Evolutionary conservation across 2,888 invertebrate genomes (phyloP).

Genomic region (Crossocerus cetratus): DNA sequence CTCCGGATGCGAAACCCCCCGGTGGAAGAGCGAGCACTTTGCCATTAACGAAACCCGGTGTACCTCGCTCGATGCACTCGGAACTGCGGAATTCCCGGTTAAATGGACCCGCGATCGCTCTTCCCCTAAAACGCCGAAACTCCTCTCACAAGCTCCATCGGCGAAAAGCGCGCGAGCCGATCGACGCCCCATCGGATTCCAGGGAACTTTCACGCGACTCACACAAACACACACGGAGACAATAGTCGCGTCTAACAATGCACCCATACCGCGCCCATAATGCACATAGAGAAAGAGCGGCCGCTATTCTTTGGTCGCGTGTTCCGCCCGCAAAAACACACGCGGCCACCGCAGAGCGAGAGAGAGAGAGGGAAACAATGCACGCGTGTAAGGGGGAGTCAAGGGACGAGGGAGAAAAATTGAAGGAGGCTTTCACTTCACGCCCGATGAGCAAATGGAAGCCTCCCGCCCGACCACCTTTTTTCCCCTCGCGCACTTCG

Average conservation of each 20-base stretch:
- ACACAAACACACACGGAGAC: neutral
- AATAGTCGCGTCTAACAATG: slow-evolving; percentile 9
- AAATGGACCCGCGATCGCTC: too few relatives aligned
- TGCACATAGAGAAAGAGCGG: neutral
- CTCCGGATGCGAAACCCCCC: too few relatives aligned
- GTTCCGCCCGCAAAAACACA: slow-evolving; percentile 17
- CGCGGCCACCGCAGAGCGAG: neutral
- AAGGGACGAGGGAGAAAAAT: slow-evolving; percentile 16
- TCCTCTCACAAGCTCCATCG: slow-evolving; percentile 1
- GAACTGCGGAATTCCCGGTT: neutral
- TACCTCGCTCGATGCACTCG: neutral
- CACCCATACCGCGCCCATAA: slow-evolving; percentile 11
- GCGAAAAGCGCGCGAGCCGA: slow-evolving; percentile 6
- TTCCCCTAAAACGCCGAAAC: too few relatives aligned
- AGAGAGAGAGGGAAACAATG: too few relatives aligned
- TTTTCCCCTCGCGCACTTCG: slow-evolving; percentile 25
- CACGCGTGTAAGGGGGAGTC: too few relatives aligned
- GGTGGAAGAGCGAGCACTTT: too few relatives aligned
- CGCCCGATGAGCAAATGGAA: slow-evolving; percentile 37
- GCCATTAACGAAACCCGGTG: neutral
- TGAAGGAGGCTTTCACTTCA: slow-evolving; percentile 46
- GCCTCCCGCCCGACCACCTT: slow-evolving; percentile 19
- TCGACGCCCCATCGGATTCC: neutral
- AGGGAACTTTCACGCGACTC: slow-evolving; percentile 4
- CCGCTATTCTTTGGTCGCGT: slow-evolving; percentile 2